These are phyloP conservation scores for Mellilla xanthometata DNA, from an alignment of 2,888 invertebrate genomes.

Conservation along the genomic window DNA sequence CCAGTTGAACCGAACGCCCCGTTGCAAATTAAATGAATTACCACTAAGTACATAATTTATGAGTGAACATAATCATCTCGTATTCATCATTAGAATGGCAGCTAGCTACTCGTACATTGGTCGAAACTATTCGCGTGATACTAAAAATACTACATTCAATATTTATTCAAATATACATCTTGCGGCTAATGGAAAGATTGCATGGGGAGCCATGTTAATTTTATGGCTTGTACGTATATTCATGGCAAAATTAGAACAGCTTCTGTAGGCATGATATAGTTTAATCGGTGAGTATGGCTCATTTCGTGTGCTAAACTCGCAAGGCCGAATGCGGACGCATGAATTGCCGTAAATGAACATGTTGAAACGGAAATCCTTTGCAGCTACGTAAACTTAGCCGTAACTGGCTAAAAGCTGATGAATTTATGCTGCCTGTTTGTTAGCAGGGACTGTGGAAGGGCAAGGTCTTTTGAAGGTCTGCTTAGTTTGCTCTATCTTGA, in stretches of 20 bases:
- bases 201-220: slow-evolving; percentile 29
- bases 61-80: slow-evolving; percentile 3
- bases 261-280: slow-evolving; percentile 10
- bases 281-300: slow-evolving; percentile 15
- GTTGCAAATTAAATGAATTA: slow-evolving; percentile 1
- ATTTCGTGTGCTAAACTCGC: slow-evolving; percentile 24
- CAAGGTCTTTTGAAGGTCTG: slow-evolving; percentile 10
- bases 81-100: slow-evolving; percentile 16
- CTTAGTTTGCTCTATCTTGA: no score
- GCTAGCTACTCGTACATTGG: slow-evolving; percentile 25
- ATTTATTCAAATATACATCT: slow-evolving; percentile 36
- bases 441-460: slow-evolving; percentile 9
- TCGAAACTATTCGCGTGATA: slow-evolving; percentile 18
- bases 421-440: slow-evolving; percentile 18
- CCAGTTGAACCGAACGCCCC: no score
- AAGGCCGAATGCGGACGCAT: slow-evolving; percentile 30
- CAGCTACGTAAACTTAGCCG: slow-evolving; percentile 19
- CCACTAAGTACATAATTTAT: slow-evolving; percentile 7
- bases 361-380: slow-evolving; percentile 34
- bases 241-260: slow-evolving; percentile 19
- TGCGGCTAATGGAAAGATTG: slow-evolving; percentile 36
- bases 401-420: slow-evolving; percentile 20
- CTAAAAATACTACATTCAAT: slow-evolving; percentile 29
- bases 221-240: slow-evolving; percentile 22
- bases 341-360: slow-evolving; percentile 37